Evolutionary conservation across 1,140 invertebrate genomes (phyloP), one percentile per base, ranked within the genome.

Genomic region (Melipona quadrifasciata): DNA sequence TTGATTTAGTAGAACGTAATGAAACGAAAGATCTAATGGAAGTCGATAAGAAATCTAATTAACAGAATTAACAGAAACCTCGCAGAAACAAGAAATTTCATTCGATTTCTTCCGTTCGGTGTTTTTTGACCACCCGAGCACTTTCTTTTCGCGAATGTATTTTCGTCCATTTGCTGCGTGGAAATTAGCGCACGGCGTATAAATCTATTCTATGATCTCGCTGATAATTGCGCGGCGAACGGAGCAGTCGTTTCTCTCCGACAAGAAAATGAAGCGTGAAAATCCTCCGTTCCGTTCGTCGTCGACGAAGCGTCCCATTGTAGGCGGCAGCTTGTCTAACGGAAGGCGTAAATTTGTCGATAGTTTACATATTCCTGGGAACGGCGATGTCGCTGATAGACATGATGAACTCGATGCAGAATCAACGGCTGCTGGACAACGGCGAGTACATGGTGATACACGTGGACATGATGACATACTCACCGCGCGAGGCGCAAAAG

Each of bases 381-480:
- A 96, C 96, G 19, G 94, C 97, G 1, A 96, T 96, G 58, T 96
- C 97, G 24, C 95, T 99, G 34, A 97, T 98, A 71, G 97, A 98
- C 84, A 97, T 99, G 95, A 98, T 99, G 97, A 96, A 96, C 64
- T 97, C 97, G 16, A 98, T 99, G 97, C 97, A 99, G 92, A 97
- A 97, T 77, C 95, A 97, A 75, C 96, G 98, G 79, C 92, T 99
- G 73, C 97, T 99, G 91, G 97, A 97, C 31, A 97, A 98, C 80
- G 98, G 98, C 19, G 97, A 99, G 92, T 99, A 99, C 93, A 97
- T 99, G 95, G 97, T 99, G 67, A 98, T 99, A 91, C 98, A 98
- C 93, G 97, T 99, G 14, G 98, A 99, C 92, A 98, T 97, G 96
- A 97, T 98, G 95, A 97, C 97, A 1, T 98, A 98, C 93, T 96